Percentiles rank a stretch among this genome's conserved stretches.
phyloP scores from a whole-genome alignment of 1,140 invertebrate genomes.

The Drosophila tsacasi region DNA sequence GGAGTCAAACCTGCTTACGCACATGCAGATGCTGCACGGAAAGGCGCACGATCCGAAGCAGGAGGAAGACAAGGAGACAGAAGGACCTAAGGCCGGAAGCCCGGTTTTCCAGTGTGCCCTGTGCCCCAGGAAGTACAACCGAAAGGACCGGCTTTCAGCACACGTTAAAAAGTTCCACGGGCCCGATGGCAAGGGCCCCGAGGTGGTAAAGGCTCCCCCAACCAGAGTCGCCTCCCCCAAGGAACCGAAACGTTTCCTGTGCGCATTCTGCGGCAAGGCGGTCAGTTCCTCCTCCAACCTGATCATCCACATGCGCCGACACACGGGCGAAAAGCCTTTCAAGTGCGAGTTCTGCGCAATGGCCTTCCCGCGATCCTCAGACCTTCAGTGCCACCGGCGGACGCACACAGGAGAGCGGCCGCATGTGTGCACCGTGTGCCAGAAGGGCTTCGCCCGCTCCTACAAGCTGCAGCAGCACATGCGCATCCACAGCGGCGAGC shows the following conservation, averaged over 20 bases:
- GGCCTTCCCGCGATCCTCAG: conserved; percentile 81
- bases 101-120: conserved; percentile 86
- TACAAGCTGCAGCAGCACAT: conserved; percentile 88
- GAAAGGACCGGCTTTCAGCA: conserved; percentile 84
- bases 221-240: conserved; percentile 30
- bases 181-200: not conserved
- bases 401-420: conserved; percentile 88
- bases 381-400: conserved; percentile 85
- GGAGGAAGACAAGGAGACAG: conserved; percentile 14
- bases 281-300: conserved; percentile 87
- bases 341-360: conserved; percentile 81
- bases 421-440: conserved; percentile 86
- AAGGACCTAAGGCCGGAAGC: conserved; percentile 64
- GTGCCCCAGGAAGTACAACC: conserved; percentile 86
- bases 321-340: conserved; percentile 85
- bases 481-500: conserved; percentile 87
- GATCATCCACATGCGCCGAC: conserved; percentile 87
- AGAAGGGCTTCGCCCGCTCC: conserved; percentile 86
- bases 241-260: conserved; percentile 83
- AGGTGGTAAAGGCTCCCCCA: not conserved
- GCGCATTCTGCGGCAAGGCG: conserved; percentile 87
- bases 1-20: conserved; percentile 86
- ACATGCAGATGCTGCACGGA: conserved; percentile 84
- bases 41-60: conserved; percentile 40
- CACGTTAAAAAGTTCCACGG: conserved; percentile 72